Percentiles rank a stretch among this genome's conserved stretches.
Evolutionary conservation across 2,888 invertebrate genomes (phyloP).

Genomic region (Ypsolopha scabrella): DNA sequence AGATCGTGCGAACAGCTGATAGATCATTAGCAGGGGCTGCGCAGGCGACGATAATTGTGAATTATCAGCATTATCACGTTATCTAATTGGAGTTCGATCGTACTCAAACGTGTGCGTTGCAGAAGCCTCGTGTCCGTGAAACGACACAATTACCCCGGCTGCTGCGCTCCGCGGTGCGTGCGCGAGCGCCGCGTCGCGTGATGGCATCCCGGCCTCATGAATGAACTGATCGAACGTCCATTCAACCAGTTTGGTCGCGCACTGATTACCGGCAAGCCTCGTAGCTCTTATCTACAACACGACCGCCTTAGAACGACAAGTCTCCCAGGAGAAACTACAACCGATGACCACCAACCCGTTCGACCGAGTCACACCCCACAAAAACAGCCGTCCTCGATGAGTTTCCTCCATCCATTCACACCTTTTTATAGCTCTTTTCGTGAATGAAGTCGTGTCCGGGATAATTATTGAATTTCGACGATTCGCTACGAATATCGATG

Average conservation of each 20-base stretch:
- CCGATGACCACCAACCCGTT: constrained; percentile 21
- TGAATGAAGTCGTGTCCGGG: constrained; percentile 69
- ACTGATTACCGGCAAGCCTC: constrained; percentile 58
- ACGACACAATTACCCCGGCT: constrained; percentile 11
- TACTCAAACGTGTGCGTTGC: constrained; percentile 19
- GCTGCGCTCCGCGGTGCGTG: constrained; percentile 9
- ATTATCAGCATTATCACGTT: constrained; percentile 25
- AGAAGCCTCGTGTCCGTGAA: constrained; percentile 10
- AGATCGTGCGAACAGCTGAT: constrained; percentile 24
- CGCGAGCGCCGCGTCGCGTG: constrained; percentile 30
- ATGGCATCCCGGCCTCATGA: constrained; percentile 57
- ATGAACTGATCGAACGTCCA: constrained; percentile 50
- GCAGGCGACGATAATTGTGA: constrained; percentile 24
- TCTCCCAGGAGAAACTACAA: constrained; percentile 13
- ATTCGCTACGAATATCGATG: constrained; percentile 70
- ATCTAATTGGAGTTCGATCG: constrained; percentile 23
- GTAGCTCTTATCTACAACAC: constrained; percentile 62
- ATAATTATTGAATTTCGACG: constrained; percentile 69
- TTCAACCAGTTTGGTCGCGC: constrained; percentile 66
- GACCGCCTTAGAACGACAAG: constrained; percentile 25
- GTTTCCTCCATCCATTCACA: constrained; percentile 66
- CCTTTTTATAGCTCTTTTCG: constrained; percentile 61
- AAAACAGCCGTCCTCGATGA: constrained; percentile 42
- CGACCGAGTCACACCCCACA: constrained; percentile 22
- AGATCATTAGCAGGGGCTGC: constrained; percentile 17